phyloP scores from a whole-genome alignment of 2,888 invertebrate species.

The Epirrhoe alternata region DNA sequence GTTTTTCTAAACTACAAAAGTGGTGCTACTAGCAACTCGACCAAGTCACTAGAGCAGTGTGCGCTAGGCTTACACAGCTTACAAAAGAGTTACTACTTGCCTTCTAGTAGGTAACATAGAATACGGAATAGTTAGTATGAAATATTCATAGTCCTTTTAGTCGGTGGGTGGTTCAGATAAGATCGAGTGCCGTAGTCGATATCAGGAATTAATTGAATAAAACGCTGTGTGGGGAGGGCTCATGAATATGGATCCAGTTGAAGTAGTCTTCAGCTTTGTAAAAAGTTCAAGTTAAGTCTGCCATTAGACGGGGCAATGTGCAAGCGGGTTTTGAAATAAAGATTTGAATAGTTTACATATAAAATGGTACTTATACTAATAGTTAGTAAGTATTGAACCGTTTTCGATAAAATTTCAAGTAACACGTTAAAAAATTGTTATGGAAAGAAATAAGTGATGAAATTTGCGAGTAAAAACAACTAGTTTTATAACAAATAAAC shows the following conservation, averaged over 20 bases:
- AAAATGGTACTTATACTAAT: background rate
- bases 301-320: conserved; percentile 53
- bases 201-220: conserved; percentile 80
- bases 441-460: too few relatives aligned
- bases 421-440: too few relatives aligned
- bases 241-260: conserved; percentile 78
- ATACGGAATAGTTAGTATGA: conserved; percentile 15
- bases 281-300: conserved; percentile 67
- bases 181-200: conserved; percentile 52
- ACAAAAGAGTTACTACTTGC: background rate
- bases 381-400: too few relatives aligned
- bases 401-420: too few relatives aligned
- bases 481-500: too few relatives aligned
- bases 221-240: conserved; percentile 66
- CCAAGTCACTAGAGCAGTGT: background rate
- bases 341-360: conserved; percentile 1
- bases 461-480: too few relatives aligned
- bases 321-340: conserved; percentile 27
- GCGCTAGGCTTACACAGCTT: background rate
- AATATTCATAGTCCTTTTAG: conserved; percentile 55
- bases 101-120: background rate
- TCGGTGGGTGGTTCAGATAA: conserved; percentile 52
- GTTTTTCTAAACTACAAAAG: background rate
- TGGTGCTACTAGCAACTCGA: background rate
- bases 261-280: conserved; percentile 67